Conservation (phyloP, 2,113 vertebrate genomes). For the Urocynchramus pylzowi region DNA sequence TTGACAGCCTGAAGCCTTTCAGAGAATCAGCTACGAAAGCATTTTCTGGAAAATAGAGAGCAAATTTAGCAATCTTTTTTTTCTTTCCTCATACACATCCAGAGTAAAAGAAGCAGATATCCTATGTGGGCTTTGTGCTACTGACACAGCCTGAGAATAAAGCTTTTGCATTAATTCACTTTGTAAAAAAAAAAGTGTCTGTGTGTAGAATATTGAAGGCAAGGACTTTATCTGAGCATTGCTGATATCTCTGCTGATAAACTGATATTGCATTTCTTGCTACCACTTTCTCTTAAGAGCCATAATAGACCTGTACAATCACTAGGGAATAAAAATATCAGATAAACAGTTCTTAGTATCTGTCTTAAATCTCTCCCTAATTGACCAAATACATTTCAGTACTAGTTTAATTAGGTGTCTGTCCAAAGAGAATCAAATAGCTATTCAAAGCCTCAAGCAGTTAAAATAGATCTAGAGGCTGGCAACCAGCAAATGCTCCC, state of each 20-base stretch:
- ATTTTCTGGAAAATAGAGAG: background rate
- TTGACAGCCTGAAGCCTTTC: background rate
- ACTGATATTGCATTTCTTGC: constrained; percentile 6
- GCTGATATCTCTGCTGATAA: constrained; percentile 25
- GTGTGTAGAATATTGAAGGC: background rate
- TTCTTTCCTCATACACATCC: background rate
- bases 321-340: constrained; percentile 1
- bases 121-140: background rate
- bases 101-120: background rate
- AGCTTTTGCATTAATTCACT: constrained; percentile 36
- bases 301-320: background rate
- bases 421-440: background rate
- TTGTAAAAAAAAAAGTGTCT: background rate
- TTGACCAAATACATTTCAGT: constrained; percentile 29
- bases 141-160: background rate
- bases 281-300: constrained; percentile 17
- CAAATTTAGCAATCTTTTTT: background rate
- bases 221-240: constrained; percentile 24
- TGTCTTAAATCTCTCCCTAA: background rate
- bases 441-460: background rate
- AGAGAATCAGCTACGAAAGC: background rate
- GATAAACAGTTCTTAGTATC: constrained; percentile 13
- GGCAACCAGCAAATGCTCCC: background rate
- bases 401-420: constrained; percentile 42
- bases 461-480: background rate